Evolutionary conservation across 2,797 vertebrate genomes (phyloP).

Genomic region (Spondyliosoma cantharus): DNA sequence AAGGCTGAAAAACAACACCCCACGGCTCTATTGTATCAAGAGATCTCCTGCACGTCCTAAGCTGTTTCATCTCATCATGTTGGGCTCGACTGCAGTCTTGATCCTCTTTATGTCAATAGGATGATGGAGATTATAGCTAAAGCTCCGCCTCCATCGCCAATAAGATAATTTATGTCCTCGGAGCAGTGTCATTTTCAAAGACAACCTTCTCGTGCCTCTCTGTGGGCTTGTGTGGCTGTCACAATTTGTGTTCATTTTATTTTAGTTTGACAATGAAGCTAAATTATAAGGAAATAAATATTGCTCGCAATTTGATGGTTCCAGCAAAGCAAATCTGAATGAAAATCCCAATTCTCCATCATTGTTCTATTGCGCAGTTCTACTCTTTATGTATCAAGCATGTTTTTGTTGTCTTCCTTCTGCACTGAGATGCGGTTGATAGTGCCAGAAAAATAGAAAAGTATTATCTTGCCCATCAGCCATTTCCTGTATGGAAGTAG

Average conservation of each 20-base stretch:
- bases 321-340: slow-evolving; percentile 14
- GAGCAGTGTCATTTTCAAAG: slow-evolving; percentile 68
- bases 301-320: slow-evolving; percentile 1
- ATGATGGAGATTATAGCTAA: slow-evolving; percentile 79
- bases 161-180: slow-evolving; percentile 75
- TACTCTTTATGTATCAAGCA: not conserved
- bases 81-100: slow-evolving; percentile 72
- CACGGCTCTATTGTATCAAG: slow-evolving; percentile 63
- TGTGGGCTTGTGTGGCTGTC: slow-evolving; percentile 21
- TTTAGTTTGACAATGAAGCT: slow-evolving; percentile 11
- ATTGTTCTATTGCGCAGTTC: not conserved
- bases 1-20: slow-evolving; percentile 44
- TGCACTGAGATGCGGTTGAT: slow-evolving; percentile 8
- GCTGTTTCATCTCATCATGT: slow-evolving; percentile 74
- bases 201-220: slow-evolving; percentile 47
- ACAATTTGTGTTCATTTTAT: slow-evolving; percentile 10
- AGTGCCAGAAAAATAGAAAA: slow-evolving; percentile 31
- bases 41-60: slow-evolving; percentile 66
- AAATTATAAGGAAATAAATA: slow-evolving; percentile 23
- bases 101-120: slow-evolving; percentile 81
- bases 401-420: slow-evolving; percentile 10
- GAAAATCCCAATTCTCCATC: slow-evolving; percentile 12
- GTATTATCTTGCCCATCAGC: slow-evolving; percentile 33
- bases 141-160: slow-evolving; percentile 73
- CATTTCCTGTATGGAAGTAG: slow-evolving; percentile 29